phyloP scores from a whole-genome alignment of 2,113 vertebrate genomes.

The Ammodramus savannarum region DNA sequence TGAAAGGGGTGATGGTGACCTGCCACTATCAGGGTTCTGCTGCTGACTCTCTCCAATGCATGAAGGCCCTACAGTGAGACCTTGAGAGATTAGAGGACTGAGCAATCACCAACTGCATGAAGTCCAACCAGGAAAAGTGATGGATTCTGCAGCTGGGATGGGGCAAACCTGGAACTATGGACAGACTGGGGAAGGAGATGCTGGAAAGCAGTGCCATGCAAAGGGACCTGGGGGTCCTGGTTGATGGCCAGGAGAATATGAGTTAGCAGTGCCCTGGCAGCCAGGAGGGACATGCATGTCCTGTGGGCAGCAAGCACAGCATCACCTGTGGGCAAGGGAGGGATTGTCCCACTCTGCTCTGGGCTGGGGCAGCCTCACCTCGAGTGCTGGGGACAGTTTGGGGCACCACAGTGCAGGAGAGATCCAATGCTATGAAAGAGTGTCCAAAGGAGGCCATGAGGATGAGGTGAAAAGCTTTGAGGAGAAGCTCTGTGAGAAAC shows the following conservation, averaged over 20 bases:
- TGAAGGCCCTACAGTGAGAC: background rate
- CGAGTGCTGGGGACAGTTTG: accelerated
- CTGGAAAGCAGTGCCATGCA: background rate
- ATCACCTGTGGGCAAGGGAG: accelerated
- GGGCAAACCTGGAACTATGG: background rate
- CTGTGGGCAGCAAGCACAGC: background rate
- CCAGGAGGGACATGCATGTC: background rate
- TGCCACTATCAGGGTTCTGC: background rate
- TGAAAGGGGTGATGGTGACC: background rate
- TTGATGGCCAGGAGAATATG: background rate
- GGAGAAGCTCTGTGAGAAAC: background rate
- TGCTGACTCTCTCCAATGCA: background rate
- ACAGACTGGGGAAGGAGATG: background rate
- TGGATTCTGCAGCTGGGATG: accelerated
- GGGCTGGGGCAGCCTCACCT: background rate
- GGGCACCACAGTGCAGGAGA: background rate
- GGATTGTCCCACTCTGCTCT: background rate
- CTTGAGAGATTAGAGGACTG: background rate
- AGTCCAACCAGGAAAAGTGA: background rate
- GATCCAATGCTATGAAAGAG: too few relatives aligned
- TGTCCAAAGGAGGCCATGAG: background rate
- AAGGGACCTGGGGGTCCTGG: background rate
- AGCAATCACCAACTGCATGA: background rate
- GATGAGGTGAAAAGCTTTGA: background rate
- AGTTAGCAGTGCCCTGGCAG: background rate